Evolutionary conservation across 2,888 invertebrate genomes (phyloP).

Genomic region (Xestoiulus laeticollis): DNA sequence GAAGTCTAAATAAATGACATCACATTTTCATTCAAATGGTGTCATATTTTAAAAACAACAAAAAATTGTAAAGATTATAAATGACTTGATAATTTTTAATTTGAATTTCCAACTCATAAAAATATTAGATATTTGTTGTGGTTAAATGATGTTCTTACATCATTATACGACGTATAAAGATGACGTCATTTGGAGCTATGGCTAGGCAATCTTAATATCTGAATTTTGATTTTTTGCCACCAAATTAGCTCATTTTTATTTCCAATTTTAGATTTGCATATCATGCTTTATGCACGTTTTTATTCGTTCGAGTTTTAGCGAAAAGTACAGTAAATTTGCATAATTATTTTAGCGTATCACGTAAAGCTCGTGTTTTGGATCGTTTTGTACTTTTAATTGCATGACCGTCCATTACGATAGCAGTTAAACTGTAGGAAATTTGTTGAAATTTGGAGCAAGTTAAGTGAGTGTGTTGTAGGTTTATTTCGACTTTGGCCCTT

Average conservation of each 20-base stretch:
- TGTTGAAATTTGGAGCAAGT: background rate
- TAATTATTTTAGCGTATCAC: background rate
- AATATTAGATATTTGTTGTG: too few species aligned
- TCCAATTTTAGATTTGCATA: background rate
- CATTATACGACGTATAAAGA: too few species aligned
- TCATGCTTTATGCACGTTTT: background rate
- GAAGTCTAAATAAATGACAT: too few species aligned
- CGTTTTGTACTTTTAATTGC: conserved; percentile 2
- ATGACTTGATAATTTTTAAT: too few species aligned
- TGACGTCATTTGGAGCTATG: too few species aligned
- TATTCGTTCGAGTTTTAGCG: background rate
- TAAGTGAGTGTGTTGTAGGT: background rate
- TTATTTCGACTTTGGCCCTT: background rate
- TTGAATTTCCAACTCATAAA: too few species aligned
- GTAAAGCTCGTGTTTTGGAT: background rate
- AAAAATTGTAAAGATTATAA: too few species aligned
- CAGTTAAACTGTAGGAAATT: conserved; percentile 5
- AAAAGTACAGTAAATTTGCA: too few species aligned
- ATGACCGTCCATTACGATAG: background rate
- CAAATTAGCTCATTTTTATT: background rate
- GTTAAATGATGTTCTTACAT: too few species aligned
- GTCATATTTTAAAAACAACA: too few species aligned
- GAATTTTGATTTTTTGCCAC: background rate
- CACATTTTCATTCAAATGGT: too few species aligned
- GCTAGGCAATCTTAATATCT: too few species aligned